These are phyloP conservation scores for Acrossocheilus wenchowensis DNA, from an alignment of 2,797 vertebrate species.

Conservation along the genomic window DNA sequence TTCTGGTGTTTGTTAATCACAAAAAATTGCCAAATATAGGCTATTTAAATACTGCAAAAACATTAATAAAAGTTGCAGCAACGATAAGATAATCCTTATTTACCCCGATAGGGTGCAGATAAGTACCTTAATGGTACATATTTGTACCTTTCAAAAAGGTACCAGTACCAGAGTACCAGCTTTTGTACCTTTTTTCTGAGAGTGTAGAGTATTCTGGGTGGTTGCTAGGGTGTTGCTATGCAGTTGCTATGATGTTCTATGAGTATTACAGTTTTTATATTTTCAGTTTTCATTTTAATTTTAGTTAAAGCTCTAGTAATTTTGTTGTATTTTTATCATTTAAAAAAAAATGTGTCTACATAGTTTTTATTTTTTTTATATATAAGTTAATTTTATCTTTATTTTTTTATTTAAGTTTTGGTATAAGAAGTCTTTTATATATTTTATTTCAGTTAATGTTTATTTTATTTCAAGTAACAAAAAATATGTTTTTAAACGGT, in stretches of 20 bases:
- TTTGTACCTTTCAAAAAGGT: too few relatives aligned
- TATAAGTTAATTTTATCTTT: not conserved
- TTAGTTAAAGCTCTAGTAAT: not conserved
- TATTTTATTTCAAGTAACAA: not conserved
- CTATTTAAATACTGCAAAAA: too few relatives aligned
- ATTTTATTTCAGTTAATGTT: not conserved
- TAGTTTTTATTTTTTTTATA: not conserved
- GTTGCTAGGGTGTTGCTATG: not conserved
- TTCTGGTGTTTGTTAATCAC: not conserved
- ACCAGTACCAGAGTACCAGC: too few relatives aligned
- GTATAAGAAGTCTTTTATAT: not conserved
- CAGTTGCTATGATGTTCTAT: not conserved
- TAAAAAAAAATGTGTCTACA: not conserved
- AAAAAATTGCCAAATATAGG: not conserved
- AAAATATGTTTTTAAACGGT: too few relatives aligned
- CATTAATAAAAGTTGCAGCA: too few relatives aligned
- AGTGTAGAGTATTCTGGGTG: too few relatives aligned
- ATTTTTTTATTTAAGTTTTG: not conserved
- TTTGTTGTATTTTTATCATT: not conserved
- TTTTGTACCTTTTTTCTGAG: too few relatives aligned
- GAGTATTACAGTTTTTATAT: not conserved
- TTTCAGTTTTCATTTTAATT: not conserved
- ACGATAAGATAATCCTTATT: too few relatives aligned
- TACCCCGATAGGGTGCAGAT: not conserved
- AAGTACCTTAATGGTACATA: too few relatives aligned